Evolutionary conservation across 2,888 invertebrate genomes (phyloP).

Genomic region (Scaeva pyrastri): DNA sequence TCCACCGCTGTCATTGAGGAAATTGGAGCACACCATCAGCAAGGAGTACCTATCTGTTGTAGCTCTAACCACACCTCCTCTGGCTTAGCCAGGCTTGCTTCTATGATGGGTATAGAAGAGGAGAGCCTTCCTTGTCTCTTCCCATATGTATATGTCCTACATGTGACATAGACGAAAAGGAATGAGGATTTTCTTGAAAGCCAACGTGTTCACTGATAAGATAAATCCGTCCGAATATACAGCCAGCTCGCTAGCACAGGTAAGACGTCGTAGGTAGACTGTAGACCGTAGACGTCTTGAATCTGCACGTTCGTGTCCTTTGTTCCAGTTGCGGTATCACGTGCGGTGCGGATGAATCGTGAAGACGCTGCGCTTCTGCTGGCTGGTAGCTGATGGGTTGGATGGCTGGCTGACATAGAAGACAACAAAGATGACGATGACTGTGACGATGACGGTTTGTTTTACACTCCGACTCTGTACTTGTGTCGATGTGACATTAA

Average conservation of each 20-base stretch:
- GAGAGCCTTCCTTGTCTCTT: no score
- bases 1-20: slow-evolving; percentile 41
- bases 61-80: neutral
- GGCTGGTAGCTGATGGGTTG: neutral
- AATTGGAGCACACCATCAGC: slow-evolving; percentile 41
- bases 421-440: neutral
- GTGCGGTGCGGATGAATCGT: slow-evolving; percentile 25
- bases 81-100: no score
- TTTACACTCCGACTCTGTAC: slow-evolving; percentile 28
- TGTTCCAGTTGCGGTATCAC: slow-evolving; percentile 36
- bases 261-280: no score
- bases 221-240: slow-evolving; percentile 53
- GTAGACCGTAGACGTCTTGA: slow-evolving; percentile 44
- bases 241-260: no score
- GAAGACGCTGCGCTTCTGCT: slow-evolving; percentile 11
- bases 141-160: slow-evolving; percentile 20
- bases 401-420: neutral
- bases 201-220: slow-evolving; percentile 37
- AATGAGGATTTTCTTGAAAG: slow-evolving; percentile 34
- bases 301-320: slow-evolving; percentile 58
- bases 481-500: slow-evolving; percentile 35
- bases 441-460: neutral
- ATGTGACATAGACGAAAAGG: slow-evolving; percentile 31
- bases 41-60: neutral
- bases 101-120: no score